Conservation (phyloP, 2,888 invertebrate species). For the Barypeithes pellucidus region DNA sequence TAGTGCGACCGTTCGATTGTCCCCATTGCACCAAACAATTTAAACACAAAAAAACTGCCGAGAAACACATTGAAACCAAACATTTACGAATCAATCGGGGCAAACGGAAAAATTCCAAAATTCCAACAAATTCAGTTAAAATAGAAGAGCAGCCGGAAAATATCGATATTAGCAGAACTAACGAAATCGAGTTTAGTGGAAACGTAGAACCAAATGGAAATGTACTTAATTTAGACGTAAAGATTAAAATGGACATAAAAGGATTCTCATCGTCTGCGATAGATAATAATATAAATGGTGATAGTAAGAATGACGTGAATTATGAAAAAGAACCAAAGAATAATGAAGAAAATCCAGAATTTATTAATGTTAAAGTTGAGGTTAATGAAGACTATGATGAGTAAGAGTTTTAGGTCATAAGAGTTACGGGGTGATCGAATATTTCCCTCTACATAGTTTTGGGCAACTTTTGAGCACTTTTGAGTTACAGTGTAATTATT, state of each 20-base stretch:
- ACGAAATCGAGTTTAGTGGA: not conserved
- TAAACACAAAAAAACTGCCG: constrained; percentile 63
- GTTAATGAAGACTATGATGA: constrained; percentile 31
- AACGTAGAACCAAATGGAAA: not conserved
- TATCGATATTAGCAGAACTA: not conserved
- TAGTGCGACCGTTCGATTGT: constrained; percentile 72
- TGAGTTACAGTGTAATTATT: too few relatives aligned
- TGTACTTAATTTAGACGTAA: constrained; percentile 8
- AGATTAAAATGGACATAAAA: not conserved
- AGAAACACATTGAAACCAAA: constrained; percentile 58
- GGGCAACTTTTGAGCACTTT: too few relatives aligned
- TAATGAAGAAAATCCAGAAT: not conserved
- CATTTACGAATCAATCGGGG: not conserved
- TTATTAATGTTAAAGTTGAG: constrained; percentile 35
- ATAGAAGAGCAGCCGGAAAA: not conserved
- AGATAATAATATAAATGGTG: not conserved
- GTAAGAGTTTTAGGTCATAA: not conserved
- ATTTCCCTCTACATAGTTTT: too few relatives aligned
- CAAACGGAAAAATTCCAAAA: not conserved
- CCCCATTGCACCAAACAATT: constrained; percentile 71
- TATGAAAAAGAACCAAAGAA: not conserved
- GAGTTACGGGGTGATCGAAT: too few relatives aligned
- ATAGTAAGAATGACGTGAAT: not conserved
- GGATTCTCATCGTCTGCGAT: not conserved
- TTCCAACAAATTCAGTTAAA: not conserved